phyloP scores from a whole-genome alignment of 1,140 invertebrate species.

The Marisa cornuarietis region DNA sequence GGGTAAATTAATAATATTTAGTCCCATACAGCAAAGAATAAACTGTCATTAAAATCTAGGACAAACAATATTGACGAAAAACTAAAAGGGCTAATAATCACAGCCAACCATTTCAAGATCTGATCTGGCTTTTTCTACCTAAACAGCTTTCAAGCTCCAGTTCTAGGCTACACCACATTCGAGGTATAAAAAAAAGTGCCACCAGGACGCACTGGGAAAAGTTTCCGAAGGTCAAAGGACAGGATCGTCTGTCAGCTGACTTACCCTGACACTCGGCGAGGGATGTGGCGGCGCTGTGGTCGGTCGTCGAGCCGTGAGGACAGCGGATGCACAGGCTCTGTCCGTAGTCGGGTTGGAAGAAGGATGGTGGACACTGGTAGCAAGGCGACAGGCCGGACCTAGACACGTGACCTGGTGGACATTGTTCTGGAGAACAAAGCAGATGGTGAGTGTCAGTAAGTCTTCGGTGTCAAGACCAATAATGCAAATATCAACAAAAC shows the following conservation, averaged over 20 bases:
- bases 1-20: no score
- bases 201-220: no score
- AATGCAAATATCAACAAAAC: no score
- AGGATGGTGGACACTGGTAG: slow-evolving; percentile 91
- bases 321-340: slow-evolving; percentile 66
- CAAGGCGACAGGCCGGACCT: slow-evolving; percentile 95
- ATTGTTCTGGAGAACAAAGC: slow-evolving; percentile 73
- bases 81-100: no score
- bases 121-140: no score
- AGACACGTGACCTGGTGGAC: slow-evolving; percentile 92
- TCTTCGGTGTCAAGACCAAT: background rate
- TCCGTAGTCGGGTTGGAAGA: slow-evolving; percentile 69
- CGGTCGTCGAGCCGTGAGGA: slow-evolving; percentile 50
- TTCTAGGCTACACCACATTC: no score
- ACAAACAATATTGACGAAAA: no score
- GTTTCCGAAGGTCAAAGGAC: background rate
- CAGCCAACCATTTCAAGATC: no score
- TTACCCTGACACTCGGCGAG: slow-evolving; percentile 57
- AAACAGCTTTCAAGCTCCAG: no score
- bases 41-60: no score
- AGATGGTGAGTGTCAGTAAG: background rate
- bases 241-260: background rate
- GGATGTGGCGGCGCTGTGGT: slow-evolving; percentile 46
- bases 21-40: no score
- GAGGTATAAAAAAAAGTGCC: no score